phyloP scores from a whole-genome alignment of 2,888 invertebrate genomes.

The Drosophila demipolita region DNA sequence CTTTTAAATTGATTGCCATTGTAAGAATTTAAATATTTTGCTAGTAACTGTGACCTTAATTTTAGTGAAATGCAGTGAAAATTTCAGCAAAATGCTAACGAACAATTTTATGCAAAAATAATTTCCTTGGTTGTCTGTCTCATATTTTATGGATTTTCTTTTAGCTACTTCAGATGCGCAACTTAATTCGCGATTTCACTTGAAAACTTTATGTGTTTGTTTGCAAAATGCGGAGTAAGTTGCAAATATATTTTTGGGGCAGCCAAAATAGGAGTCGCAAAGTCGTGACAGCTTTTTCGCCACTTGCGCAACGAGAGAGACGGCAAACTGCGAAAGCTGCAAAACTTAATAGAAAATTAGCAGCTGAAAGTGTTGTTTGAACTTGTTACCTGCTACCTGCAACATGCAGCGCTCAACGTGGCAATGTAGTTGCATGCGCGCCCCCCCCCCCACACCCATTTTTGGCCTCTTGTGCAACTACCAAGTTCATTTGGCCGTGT shows the following conservation, averaged over 20 bases:
- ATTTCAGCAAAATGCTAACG: not conserved
- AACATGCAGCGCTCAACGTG: not conserved
- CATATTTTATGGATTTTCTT: slow-evolving; percentile 39
- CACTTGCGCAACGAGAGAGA: slow-evolving; percentile 36
- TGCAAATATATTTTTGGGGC: slow-evolving; percentile 34
- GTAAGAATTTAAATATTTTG: slow-evolving; percentile 17
- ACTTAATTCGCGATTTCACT: slow-evolving; percentile 46
- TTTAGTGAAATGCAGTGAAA: slow-evolving; percentile 1
- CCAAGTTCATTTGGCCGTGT: slow-evolving; percentile 68
- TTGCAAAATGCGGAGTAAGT: slow-evolving; percentile 43
- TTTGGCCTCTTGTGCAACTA: slow-evolving; percentile 35
- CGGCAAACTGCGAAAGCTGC: slow-evolving; percentile 28
- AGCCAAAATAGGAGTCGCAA: slow-evolving; percentile 32
- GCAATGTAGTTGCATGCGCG: no score
- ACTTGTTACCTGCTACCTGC: slow-evolving; percentile 54
- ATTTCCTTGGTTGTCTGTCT: slow-evolving; percentile 27
- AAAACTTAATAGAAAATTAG: slow-evolving; percentile 68
- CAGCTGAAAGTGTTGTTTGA: slow-evolving; percentile 61
- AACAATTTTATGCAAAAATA: slow-evolving; percentile 28
- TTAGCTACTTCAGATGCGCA: slow-evolving; percentile 7
- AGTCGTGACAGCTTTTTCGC: slow-evolving; percentile 54
- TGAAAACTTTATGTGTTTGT: slow-evolving; percentile 49
- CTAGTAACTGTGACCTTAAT: slow-evolving; percentile 18
- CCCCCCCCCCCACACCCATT: no score
- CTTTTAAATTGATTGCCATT: slow-evolving; percentile 2